Conservation (phyloP, 1,140 invertebrate species). For the Tetraneura akinire region DNA sequence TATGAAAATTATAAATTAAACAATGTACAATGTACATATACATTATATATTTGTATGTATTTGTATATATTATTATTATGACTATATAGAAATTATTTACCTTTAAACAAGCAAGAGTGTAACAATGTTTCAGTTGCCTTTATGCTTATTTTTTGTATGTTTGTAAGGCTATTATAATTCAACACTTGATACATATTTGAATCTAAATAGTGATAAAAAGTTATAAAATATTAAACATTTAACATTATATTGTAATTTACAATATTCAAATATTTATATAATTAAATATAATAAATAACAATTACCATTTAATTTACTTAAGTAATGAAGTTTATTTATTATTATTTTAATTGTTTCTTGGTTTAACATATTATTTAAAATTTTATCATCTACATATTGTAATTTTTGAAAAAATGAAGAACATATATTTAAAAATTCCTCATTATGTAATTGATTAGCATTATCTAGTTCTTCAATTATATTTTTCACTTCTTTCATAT, state of each 20-base stretch:
- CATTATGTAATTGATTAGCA: constrained; percentile 16
- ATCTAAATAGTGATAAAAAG: constrained; percentile 23
- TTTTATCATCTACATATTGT: neutral
- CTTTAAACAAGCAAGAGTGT: constrained; percentile 7
- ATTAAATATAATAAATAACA: too few species aligned
- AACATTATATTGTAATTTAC: neutral
- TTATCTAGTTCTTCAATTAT: neutral
- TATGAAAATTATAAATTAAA: too few species aligned
- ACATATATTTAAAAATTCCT: constrained; percentile 31
- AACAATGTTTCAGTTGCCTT: constrained; percentile 13
- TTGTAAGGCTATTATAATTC: constrained; percentile 17
- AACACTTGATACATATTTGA: constrained; percentile 14
- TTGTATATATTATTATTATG: too few species aligned
- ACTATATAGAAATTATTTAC: constrained; percentile 13
- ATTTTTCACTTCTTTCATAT: neutral
- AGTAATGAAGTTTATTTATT: neutral
- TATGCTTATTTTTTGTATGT: constrained; percentile 32
- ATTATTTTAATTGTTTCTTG: constrained; percentile 27
- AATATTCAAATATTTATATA: neutral
- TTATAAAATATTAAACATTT: neutral
- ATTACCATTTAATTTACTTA: constrained; percentile 36
- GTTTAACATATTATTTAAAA: neutral
- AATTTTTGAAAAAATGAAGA: constrained; percentile 19
- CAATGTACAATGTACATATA: too few species aligned
- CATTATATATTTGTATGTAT: too few species aligned